phyloP scores from a whole-genome alignment of 2,113 vertebrate species.

The Syngnathus scovelli region DNA sequence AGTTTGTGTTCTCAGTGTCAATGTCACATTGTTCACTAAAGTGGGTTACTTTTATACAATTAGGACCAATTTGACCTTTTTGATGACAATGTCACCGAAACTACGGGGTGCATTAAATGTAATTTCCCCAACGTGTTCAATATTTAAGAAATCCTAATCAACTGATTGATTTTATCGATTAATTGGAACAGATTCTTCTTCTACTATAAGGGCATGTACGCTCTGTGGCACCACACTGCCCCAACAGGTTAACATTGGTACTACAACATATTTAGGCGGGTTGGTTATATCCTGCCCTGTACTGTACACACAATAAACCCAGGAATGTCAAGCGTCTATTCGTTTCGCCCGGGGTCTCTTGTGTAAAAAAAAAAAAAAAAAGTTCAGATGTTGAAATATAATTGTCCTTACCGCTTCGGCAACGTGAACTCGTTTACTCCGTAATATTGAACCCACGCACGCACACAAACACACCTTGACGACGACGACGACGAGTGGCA shows the following conservation, averaged over 20 bases:
- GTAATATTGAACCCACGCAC: background rate
- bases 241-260: background rate
- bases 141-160: too few relatives aligned
- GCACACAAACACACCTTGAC: background rate
- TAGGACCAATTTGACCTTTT: background rate
- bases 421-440: background rate
- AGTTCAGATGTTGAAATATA: background rate
- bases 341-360: background rate
- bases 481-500: background rate
- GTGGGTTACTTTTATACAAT: background rate
- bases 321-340: background rate
- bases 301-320: background rate
- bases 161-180: too few relatives aligned
- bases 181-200: background rate
- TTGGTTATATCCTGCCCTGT: background rate
- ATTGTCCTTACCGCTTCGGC: background rate
- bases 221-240: background rate
- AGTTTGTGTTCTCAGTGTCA: background rate
- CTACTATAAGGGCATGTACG: background rate
- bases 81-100: background rate
- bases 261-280: background rate
- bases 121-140: too few relatives aligned
- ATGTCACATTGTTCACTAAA: background rate
- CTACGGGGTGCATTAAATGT: background rate
- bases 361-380: too few relatives aligned